Conservation (phyloP, 2,113 vertebrate species). For the Candoia aspera region DNA sequence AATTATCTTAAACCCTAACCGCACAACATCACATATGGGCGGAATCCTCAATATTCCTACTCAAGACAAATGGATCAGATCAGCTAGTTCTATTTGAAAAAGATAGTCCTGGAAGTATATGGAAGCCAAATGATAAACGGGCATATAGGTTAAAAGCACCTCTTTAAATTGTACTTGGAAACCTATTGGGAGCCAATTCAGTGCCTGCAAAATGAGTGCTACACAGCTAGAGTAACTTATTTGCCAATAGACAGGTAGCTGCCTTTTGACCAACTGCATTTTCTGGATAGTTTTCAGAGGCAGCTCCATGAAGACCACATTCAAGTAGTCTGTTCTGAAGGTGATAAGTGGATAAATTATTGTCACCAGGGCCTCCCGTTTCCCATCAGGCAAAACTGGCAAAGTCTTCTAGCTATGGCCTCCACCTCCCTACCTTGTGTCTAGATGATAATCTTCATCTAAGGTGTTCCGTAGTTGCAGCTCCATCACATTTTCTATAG, state of each 20-base stretch:
- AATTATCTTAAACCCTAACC: not conserved
- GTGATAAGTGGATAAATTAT: not conserved
- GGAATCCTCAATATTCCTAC: not conserved
- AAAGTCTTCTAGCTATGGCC: not conserved
- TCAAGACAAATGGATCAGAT: not conserved
- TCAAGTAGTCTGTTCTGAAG: not conserved
- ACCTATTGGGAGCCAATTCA: not conserved
- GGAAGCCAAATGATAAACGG: not conserved
- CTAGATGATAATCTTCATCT: not conserved
- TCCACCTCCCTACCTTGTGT: not conserved
- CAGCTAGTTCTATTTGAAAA: not conserved
- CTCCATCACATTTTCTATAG: not conserved
- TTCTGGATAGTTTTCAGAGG: not conserved
- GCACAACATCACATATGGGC: not conserved
- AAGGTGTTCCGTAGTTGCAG: not conserved
- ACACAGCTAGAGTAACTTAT: not conserved
- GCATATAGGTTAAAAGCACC: not conserved
- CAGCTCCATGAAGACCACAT: not conserved
- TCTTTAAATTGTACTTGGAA: not conserved
- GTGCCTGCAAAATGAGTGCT: not conserved
- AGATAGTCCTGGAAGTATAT: not conserved
- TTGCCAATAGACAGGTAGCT: not conserved
- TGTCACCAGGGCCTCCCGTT: not conserved
- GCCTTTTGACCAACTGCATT: not conserved
- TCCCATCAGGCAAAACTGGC: not conserved